Evolutionary conservation across 2,113 vertebrate species (phyloP), one percentile per base, ranked within the genome.

Genomic region (Hippocampus mohnikei): DNA sequence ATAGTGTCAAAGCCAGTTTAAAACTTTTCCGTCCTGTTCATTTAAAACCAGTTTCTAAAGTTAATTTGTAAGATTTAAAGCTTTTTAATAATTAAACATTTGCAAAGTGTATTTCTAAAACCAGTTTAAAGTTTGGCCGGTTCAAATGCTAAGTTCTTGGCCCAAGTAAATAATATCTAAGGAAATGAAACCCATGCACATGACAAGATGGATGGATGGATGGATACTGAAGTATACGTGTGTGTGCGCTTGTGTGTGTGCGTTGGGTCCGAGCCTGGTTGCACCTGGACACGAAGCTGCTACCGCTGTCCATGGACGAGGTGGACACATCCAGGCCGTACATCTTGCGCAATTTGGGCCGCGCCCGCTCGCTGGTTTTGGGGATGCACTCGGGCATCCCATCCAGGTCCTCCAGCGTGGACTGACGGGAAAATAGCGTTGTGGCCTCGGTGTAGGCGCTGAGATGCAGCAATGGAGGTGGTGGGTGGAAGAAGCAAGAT

Each of bases 361-460:
- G 93, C 82, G 95, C 93, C 1, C 96, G 96, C 90, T 99, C 95
- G 85, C 97, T 99, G 92, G 96, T 99, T 95, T 96, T 98, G 92
- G 95, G 97, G 90, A 98, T 92, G 87, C 88, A 89, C 84, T 96
- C 95, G 82, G 94, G 93, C 91, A 94, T 94, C 83, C 93, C 94
- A 83, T 98, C 97, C 90, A 98, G 93, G 90, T 99, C 96, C 88
- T 99, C 97, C 93, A 99, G 92, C 59, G 97, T 98, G 90, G 96
- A 98, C 87, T 99, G 95, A 85, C 96, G 95, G 82, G 97, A 99
- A 85, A 98, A 94, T 89, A 98, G 93, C 87, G 94, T 95, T 93
- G 97, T 98, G 91, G 95, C 96, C 85, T 98, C 97, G 71, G 97
- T 99, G 93, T 91, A 94, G 91, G 92, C 95, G 84, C 97, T 99